Evolutionary conservation across 2,888 invertebrate species (phyloP).

Genomic region (Orgyia antiqua): DNA sequence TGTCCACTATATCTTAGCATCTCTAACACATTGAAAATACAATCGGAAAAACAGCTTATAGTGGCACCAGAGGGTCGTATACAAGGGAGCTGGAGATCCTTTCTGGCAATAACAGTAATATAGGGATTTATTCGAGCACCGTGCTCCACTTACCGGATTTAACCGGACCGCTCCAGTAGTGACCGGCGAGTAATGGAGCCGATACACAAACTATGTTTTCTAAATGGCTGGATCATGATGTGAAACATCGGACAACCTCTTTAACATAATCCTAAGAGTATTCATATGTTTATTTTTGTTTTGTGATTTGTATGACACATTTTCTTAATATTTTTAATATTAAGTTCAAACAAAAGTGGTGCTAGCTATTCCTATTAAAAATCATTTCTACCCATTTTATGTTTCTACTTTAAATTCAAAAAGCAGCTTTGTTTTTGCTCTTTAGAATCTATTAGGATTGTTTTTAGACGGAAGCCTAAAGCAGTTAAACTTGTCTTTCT

Average conservation of each 20-base stretch:
- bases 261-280: constrained; percentile 49
- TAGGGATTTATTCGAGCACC: constrained; percentile 55
- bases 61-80: constrained; percentile 37
- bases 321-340: too few species aligned
- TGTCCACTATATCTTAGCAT: background rate
- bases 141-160: constrained; percentile 58
- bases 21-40: constrained; percentile 29
- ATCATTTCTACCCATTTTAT: too few species aligned
- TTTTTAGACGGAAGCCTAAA: too few species aligned
- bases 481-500: too few species aligned
- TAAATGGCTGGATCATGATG: constrained; percentile 50
- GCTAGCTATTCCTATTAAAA: too few species aligned
- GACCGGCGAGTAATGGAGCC: constrained; percentile 39
- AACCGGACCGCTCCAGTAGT: constrained; percentile 35
- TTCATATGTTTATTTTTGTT: constrained; percentile 31
- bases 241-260: constrained; percentile 26
- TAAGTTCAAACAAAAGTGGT: too few species aligned
- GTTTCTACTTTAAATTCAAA: too few species aligned
- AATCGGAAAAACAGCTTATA: constrained; percentile 40
- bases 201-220: constrained; percentile 41
- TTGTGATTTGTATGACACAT: constrained; percentile 24
- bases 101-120: constrained; percentile 58
- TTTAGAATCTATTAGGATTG: too few species aligned
- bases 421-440: too few species aligned
- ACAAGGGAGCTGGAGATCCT: constrained; percentile 40